Base-by-base conservation (phyloP, 2,113 vertebrate genomes). In the Fregetta grallaria region DNA sequence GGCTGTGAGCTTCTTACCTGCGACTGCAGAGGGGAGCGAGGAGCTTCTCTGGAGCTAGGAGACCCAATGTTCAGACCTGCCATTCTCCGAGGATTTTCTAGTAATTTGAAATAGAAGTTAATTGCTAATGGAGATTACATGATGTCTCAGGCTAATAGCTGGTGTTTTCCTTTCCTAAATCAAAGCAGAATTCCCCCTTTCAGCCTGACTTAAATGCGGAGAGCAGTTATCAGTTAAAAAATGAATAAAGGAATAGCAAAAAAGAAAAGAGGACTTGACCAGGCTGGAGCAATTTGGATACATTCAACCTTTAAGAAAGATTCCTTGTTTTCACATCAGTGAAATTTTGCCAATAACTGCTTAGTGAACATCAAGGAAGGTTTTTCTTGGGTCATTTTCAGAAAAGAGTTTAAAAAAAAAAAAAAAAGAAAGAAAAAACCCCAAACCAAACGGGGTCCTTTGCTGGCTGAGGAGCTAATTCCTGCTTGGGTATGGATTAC, bases 361-460 rank as follows among this genome's bases (percentile, higher is more conserved):
- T 92, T 58, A 49, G 67, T 2, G 8, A 84, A 92, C 55, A 86
- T 77, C 44, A 88, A 96, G 90, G 74, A 94, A 92, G 29, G 85
- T 93, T 96, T 96, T 90, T 90, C 90, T 97, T 96, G 88, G 87
- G 71, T 73, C 61, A 27, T 71, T 88, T 92, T 95, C 92, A 96
- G 94, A 90, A 94, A 81, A 73, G 3, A 42, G 36, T 30, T 84
- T 4, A 3, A 15, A 62, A 44, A 38, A 36, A 10, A 29, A 7
- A 16, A 42, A 14, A 32, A 19, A 11, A 11, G 5, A 15, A 16
- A 68, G 22, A 40, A 25, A 61, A 50, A 47, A 0, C 5, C 25
- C 27, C 38, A n/a, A 61, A 86, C 5, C 10, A 26, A 89, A 66
- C 7, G 14, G 23, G 26, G 10, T 70, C 13, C 22, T 58, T 66